Base-by-base conservation (phyloP, 2,797 vertebrate genomes). In the Semotilus atromaculatus region DNA sequence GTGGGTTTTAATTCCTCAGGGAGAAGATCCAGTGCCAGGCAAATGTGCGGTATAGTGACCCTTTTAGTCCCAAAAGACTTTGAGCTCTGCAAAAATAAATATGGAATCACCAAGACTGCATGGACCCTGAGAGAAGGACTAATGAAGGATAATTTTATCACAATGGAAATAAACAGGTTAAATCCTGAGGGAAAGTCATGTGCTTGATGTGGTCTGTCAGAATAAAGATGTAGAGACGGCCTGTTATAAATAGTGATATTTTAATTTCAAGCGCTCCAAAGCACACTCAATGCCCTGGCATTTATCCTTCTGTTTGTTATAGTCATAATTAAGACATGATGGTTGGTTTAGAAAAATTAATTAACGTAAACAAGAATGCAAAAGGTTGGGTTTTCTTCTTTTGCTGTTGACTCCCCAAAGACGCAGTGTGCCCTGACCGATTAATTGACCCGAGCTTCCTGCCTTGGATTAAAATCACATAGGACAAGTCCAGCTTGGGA, bases 391-490 rank as follows among this genome's bases (percentile, higher is more conserved):
- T 80, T 88, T 75, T 92, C 81, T 80, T 71, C 77, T 83, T 71
- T 83, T 86, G 81, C 74, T 86, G 71, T 89, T 62, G 60, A 83
- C 70, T 91, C 90, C 87, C 89, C 38, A n/a, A 89, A 89, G 91
- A 90, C 87, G 7, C 82, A 87, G 53, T 86, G 71, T 89, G 26
- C 88, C 80, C 87, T 92, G 89, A 92, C 91, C 87, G 75, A 85
- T 90, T 90, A 90, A 92, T 88, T 92, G 90, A 93, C 89, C 92
- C 90, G 45, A 43, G 87, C 89, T 93, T 93, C 92, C 92, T 92
- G 92, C 88, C 84, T 82, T 90, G 19, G 86, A 91, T 87, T 91
- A 82, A 84, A 91, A 86, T 86, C 74, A 89, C 88, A 91, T 84
- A 88, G 87, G 80, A 89, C 85, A 83, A 87, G 75, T 67, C 85